These are phyloP conservation scores for Pseudococcus viburni DNA, from an alignment of 2,888 invertebrate species.

Conservation along the genomic window DNA sequence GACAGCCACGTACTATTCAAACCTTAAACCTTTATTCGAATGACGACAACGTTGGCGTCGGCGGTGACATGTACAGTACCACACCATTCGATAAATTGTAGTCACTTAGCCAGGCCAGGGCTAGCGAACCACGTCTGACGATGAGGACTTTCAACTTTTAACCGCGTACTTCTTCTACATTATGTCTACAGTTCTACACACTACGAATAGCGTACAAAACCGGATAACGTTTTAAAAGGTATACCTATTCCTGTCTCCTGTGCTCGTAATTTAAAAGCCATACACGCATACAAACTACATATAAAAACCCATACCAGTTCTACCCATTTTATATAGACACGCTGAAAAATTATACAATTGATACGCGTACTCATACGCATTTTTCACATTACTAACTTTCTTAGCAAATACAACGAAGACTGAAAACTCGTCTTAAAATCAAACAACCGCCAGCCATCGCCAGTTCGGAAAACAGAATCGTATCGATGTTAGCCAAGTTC, in stretches of 20 bases:
- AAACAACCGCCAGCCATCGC: background rate
- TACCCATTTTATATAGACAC: background rate
- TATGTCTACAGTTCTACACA: background rate
- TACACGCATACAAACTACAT: background rate
- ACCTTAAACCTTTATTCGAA: too few species aligned
- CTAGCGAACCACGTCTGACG: too few species aligned
- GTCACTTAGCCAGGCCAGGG: too few species aligned
- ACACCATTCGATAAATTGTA: too few species aligned
- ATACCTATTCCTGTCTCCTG: background rate
- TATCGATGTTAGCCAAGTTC: background rate
- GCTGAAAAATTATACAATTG: slow-evolving; percentile 34
- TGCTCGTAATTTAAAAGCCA: background rate
- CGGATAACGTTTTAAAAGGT: slow-evolving; percentile 37
- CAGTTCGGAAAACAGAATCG: background rate
- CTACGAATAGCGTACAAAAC: background rate
- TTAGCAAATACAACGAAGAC: background rate
- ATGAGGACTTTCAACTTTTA: background rate
- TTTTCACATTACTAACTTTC: slow-evolving; percentile 20
- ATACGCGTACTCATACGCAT: slow-evolving; percentile 6
- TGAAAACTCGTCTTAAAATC: slow-evolving; percentile 8
- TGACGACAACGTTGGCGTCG: too few species aligned
- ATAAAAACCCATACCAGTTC: background rate
- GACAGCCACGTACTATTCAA: too few species aligned
- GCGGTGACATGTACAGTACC: too few species aligned
- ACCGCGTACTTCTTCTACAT: background rate